A percentile compares a stretch with the other conserved stretches of the same genome.
Evolutionary conservation across 2,888 invertebrate genomes (phyloP).

Genomic region (Zelleria hepariella): DNA sequence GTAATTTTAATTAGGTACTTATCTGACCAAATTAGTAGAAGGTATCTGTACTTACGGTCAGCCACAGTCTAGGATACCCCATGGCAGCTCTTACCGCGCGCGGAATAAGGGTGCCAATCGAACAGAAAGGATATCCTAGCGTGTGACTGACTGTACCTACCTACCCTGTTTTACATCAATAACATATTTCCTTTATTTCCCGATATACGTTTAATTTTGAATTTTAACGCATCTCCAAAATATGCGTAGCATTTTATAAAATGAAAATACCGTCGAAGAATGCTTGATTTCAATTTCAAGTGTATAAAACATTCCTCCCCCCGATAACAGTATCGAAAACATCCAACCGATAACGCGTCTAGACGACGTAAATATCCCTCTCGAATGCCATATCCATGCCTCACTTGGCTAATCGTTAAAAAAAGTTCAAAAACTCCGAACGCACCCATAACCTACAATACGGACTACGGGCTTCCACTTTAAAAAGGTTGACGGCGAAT

Average conservation of each 20-base stretch:
- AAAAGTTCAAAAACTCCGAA: constrained; percentile 36
- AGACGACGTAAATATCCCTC: constrained; percentile 68
- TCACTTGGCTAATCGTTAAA: constrained; percentile 67
- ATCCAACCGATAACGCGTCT: constrained; percentile 58
- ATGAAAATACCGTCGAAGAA: background rate
- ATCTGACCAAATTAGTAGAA: too few species aligned
- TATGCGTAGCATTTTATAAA: background rate
- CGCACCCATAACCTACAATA: constrained; percentile 36
- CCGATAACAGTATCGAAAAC: constrained; percentile 53
- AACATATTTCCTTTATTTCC: too few species aligned
- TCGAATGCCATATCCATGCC: constrained; percentile 65
- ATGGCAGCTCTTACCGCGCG: too few species aligned
- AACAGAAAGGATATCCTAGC: too few species aligned
- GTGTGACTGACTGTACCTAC: too few species aligned
- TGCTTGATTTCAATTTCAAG: constrained; percentile 18
- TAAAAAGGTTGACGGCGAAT: constrained; percentile 51
- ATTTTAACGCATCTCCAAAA: background rate
- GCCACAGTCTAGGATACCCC: too few species aligned
- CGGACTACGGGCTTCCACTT: constrained; percentile 37
- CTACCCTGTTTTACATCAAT: too few species aligned
- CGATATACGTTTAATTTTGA: too few species aligned
- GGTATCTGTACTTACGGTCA: too few species aligned
- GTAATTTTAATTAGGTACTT: too few species aligned
- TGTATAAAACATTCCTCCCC: constrained; percentile 59
- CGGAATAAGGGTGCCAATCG: too few species aligned